Base-by-base conservation (phyloP, 1,140 invertebrate genomes). In the Copidosoma floridanum region DNA sequence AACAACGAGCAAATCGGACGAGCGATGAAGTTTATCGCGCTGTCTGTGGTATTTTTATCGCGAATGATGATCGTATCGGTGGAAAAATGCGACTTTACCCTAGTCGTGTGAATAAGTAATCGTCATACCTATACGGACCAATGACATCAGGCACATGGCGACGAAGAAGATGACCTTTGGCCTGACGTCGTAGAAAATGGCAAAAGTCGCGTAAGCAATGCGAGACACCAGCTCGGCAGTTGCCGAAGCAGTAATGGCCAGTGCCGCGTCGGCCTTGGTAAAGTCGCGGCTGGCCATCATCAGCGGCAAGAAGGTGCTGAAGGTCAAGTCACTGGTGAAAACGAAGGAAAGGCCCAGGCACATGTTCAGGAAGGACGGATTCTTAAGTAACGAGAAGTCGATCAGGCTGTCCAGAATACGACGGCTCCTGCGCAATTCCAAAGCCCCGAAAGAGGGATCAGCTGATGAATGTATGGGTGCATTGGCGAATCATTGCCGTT, bases 271-370 rank as follows among this genome's bases (percentile, higher is more conserved):
- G 1, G 55, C 64, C 38, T 74, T 71, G 0, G 65, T 65, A 43
- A 72, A 78, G 21, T 75, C 77, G 6, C 48, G 12, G 6, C 76
- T 66, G 2, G 48, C 60, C 72, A 80, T 78, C 65, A 78, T 75
- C 52, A 80, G 14, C n/a, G 78, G 76, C 20, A 81, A 54, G 12
- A 81, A 53, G 23, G 68, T 71, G 0, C 61, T 52, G n/a, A 78
- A 79, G 7, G 69, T 78, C 26, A 57, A 76, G 55, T 81, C 78
- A 43, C 76, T 72, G 2, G 70, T 68, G 8, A 69, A 68, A 4
- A 77, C 71, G 11, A 78, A 74, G 57, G 71, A 78, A 11, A 76
- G 68, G 2, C 77, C 79, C 0, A 76, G 32, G 26, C 74, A 75
- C 29, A 73, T 69, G 23, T 74, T 78, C 16, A 80, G 38, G 43